Evolutionary conservation across 1,140 invertebrate genomes (phyloP).

Genomic region (Hylyphantes graminicola): DNA sequence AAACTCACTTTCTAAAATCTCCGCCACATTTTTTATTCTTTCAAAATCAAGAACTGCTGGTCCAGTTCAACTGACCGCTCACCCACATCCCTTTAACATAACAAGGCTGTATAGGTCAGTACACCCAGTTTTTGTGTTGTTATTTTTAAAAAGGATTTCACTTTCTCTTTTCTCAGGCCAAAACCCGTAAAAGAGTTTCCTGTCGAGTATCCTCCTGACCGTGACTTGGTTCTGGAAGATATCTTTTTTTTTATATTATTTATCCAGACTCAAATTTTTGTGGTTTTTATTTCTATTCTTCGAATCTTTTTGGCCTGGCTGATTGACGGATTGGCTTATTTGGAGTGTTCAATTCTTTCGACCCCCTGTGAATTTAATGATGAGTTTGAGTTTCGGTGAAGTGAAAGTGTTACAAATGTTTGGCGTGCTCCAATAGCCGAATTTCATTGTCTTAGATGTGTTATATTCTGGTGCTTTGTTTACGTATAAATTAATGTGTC

Average conservation of each 20-base stretch:
- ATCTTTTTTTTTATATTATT: too few relatives aligned
- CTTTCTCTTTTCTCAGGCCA: conserved; percentile 14
- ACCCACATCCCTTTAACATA: conserved; percentile 33
- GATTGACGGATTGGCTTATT: too few relatives aligned
- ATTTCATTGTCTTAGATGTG: too few relatives aligned
- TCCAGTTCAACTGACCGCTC: conserved; percentile 48
- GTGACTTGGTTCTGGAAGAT: conserved; percentile 12
- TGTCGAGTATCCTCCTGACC: conserved; percentile 27
- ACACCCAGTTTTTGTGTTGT: not conserved
- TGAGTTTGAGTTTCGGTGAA: too few relatives aligned
- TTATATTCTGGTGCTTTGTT: too few relatives aligned
- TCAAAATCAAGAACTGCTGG: not conserved
- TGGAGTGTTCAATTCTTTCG: too few relatives aligned
- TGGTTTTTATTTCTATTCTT: conserved; percentile 3
- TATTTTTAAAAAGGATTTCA: conserved; percentile 17
- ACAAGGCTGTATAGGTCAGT: conserved; percentile 37
- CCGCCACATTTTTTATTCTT: not conserved
- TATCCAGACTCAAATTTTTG: not conserved
- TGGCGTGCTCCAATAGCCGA: too few relatives aligned
- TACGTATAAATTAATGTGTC: too few relatives aligned
- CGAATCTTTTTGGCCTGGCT: too few relatives aligned
- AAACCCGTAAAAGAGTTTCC: conserved; percentile 49
- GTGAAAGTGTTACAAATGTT: too few relatives aligned
- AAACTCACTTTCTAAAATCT: too few relatives aligned
- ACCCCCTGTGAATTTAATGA: too few relatives aligned